These are phyloP conservation scores for Melanerpes formicivorus DNA, from an alignment of 2,113 vertebrate species.

Conservation along the genomic window DNA sequence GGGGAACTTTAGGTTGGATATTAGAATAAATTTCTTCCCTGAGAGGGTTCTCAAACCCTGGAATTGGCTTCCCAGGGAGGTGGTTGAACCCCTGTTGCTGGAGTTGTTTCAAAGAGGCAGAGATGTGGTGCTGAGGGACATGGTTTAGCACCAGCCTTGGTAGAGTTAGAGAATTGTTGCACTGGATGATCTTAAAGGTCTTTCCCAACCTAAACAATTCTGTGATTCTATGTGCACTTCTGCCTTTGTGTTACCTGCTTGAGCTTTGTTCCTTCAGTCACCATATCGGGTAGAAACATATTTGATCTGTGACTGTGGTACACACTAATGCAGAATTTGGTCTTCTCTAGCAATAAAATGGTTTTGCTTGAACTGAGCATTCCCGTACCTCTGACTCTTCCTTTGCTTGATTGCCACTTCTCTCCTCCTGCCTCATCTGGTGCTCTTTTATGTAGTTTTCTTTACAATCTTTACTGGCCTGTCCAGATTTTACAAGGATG, in stretches of 20 bases:
- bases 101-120: no score
- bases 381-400: neutral
- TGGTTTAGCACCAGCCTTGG: no score
- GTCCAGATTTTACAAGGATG: neutral
- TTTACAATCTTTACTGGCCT: neutral
- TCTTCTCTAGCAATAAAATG: neutral
- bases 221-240: neutral
- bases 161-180: no score
- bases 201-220: no score
- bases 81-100: no score
- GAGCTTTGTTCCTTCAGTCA: neutral
- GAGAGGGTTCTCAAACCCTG: no score
- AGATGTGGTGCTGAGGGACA: no score
- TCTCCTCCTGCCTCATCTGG: neutral
- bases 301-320: neutral
- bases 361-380: neutral
- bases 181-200: no score
- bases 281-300: fast-evolving
- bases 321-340: neutral
- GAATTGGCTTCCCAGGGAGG: no score
- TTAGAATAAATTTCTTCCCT: no score
- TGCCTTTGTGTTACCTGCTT: neutral
- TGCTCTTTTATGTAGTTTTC: neutral
- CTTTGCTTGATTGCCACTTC: neutral
- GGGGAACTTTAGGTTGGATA: no score